Conservation (phyloP, 1,140 invertebrate genomes). For the Leptonema lineaticorne region DNA sequence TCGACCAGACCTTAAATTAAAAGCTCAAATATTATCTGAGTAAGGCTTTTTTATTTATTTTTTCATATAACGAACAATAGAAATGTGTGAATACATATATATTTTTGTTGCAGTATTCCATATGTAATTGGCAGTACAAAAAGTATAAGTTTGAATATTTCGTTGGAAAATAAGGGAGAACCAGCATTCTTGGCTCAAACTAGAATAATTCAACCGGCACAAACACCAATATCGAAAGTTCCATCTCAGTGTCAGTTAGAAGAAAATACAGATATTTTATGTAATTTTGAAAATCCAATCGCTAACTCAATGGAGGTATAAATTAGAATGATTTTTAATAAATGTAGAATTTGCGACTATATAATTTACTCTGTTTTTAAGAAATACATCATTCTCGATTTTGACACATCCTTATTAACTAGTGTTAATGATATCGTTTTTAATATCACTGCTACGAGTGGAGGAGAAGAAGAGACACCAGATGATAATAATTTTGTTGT, state of each 20-base stretch:
- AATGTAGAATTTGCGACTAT: background rate
- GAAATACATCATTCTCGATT: constrained; percentile 33
- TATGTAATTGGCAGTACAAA: constrained; percentile 30
- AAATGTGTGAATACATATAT: constrained; percentile 2
- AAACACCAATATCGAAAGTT: constrained; percentile 25
- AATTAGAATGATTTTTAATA: background rate
- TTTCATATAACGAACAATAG: background rate
- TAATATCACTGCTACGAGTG: constrained; percentile 10
- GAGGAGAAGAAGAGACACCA: constrained; percentile 2
- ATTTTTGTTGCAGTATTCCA: constrained; percentile 29
- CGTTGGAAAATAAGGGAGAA: constrained; percentile 33
- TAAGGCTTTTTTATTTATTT: constrained; percentile 10
- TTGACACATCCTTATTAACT: background rate
- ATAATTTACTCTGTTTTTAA: constrained; percentile 27
- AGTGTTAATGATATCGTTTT: background rate
- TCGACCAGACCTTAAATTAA: constrained; percentile 30
- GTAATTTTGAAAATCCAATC: constrained; percentile 36
- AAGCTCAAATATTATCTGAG: constrained; percentile 6
- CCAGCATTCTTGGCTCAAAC: constrained; percentile 35
- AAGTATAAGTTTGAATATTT: constrained; percentile 29
- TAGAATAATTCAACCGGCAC: constrained; percentile 1
- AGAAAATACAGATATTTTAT: constrained; percentile 19
- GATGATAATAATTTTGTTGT: background rate
- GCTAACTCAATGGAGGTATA: constrained; percentile 12
- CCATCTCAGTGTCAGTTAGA: constrained; percentile 28